Base-by-base conservation (phyloP, 2,797 vertebrate genomes). In the Echeneis naucrates region DNA sequence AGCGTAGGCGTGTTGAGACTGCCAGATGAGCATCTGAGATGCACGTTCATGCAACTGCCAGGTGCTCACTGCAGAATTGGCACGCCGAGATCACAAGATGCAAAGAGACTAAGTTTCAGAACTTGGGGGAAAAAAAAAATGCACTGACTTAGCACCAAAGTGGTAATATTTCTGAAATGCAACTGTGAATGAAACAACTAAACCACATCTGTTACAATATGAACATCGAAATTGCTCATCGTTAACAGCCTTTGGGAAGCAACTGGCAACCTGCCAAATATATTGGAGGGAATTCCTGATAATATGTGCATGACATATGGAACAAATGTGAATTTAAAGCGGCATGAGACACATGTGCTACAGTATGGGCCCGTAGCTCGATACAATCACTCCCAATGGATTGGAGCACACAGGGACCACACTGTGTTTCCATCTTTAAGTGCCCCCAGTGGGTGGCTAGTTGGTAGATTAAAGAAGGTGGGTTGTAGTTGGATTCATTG, bases 301-400 rank as follows among this genome's bases (percentile, higher is more conserved):
- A n/a, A 38, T 58, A 40, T 4, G n/a, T 72, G 56, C 51, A 69
- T 51, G 42, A 30, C 63, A 58, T 32, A 61, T 38, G 64, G 48
- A 73, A 73, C 4, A 35, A 71, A 70, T 48, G 58, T n/a, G 60
- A 63, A 83, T 79, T 69, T 66, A 78, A 78, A 79, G 52, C 78
- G 84, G 75, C 67, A 45, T 69, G 51, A 79, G 53, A 67, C 78
- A 87, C 82, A 85, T 83, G 80, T 88, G 84, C 63, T 79, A n/a
- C n/a, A n/a, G n/a, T n/a, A 13, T 63, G 79, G 72, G 35, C 82
- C 45, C 55, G n/a, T 37, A 24, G 45, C 30, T 16, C 72, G 19
- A 47, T 12, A n/a, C 32, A 27, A 61, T 48, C 4, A 16, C 55
- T 65, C 72, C 71, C 66, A 54, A 11, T 78, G 38, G 61, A 70